Base-by-base conservation (phyloP, 2,113 vertebrate genomes). In the Cettia cetti region DNA sequence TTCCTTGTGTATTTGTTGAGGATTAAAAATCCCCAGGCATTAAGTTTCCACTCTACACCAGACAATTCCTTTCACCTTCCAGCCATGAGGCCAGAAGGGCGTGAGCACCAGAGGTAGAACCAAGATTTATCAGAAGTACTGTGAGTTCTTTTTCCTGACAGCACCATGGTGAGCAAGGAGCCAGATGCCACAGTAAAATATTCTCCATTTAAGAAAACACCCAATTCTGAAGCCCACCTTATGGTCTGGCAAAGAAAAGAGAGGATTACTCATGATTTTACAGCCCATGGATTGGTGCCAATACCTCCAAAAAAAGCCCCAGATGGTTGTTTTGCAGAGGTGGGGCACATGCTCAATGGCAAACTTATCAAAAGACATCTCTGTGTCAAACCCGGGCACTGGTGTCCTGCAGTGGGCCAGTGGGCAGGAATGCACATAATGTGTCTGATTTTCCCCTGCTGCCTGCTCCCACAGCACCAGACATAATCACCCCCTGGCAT, bases 11-110 rank as follows among this genome's bases (percentile, higher is more conserved):
- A 82, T 77, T 86, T 85, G 16, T 33, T 74, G 45, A 95, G 27
- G 63, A 93, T 61, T 50, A 80, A 93, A 92, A 90, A 72, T 54
- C 31, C 45, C 81, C 45, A 49, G 45, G 54, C 70, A 75, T 64
- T 69, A 82, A 77, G 37, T 30, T 87, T 94, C 54, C 31, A 56
- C 10, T 52, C 37, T 69, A 79, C 26, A 82, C n/a, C n/a, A 69
- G 44, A 61, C 3, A 76, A 49, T 19, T 85, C 13, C 14, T 85
- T 75, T 71, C 33, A 52, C n/a, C n/a, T 64, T 53, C 49, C 57
- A 72, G 57, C 19, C 85, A 75, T 1, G 6, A 82, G 65, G 31
- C 33, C 65, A 65, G 52, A 52, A 40, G 0, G 1, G 8, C 28
- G 8, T 1, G 10, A 84, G 31, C 18, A 63, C 27, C 40, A 82